These are phyloP conservation scores for Gadopsis bispinosus DNA, from an alignment of 2,797 vertebrate genomes.

Conservation along the genomic window DNA sequence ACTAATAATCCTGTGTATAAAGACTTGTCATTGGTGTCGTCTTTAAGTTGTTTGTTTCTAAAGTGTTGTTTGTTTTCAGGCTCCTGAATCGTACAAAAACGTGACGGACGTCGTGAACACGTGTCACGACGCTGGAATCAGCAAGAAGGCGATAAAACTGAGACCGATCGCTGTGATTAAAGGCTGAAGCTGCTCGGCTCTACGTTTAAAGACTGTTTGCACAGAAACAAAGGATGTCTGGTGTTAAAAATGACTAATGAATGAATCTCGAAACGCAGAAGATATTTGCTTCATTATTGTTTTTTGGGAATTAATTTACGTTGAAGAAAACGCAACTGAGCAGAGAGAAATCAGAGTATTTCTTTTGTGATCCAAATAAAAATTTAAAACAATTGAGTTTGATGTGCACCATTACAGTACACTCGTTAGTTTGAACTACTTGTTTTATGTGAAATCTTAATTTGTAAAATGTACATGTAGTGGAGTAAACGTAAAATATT, in stretches of 20 bases:
- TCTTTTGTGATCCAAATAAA: conserved; percentile 41
- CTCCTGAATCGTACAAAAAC: conserved; percentile 97
- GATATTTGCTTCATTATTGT: background rate
- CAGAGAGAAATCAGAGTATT: background rate
- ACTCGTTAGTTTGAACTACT: too few relatives aligned
- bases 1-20: background rate
- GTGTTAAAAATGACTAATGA: background rate
- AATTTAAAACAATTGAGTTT: background rate
- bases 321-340: background rate
- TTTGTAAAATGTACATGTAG: background rate
- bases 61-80: conserved; percentile 78
- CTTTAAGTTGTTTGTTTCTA: too few relatives aligned
- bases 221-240: background rate
- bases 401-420: background rate
- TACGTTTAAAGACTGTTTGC: background rate
- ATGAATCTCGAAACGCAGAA: background rate
- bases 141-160: conserved; percentile 97
- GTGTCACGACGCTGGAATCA: conserved; percentile 97
- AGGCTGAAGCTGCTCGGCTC: conserved; percentile 81
- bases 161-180: conserved; percentile 98
- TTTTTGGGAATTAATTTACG: conserved; percentile 6
- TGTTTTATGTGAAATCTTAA: too few relatives aligned
- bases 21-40: too few relatives aligned
- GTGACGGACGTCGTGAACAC: conserved; percentile 98
- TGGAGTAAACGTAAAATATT: too few relatives aligned